These are phyloP conservation scores for Gobius niger DNA, from an alignment of 2,113 vertebrate species.

Conservation along the genomic window DNA sequence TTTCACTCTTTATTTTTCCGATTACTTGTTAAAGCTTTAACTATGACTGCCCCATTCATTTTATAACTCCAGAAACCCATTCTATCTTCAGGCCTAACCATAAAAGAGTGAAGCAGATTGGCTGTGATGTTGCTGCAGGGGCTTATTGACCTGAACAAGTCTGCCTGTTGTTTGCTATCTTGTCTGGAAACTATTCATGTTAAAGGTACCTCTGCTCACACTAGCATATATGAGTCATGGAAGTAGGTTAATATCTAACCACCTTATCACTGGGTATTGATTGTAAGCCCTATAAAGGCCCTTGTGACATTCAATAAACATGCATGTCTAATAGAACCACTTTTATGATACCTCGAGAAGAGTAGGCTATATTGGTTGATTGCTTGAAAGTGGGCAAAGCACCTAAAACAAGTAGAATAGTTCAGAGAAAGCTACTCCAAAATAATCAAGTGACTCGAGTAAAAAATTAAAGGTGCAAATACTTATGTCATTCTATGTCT, in stretches of 20 bases:
- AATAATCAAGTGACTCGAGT: too few relatives aligned
- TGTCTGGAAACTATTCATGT: conserved; percentile 47
- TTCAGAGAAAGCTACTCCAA: too few relatives aligned
- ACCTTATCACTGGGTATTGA: conserved; percentile 16
- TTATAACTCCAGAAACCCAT: too few relatives aligned
- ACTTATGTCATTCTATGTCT: too few relatives aligned
- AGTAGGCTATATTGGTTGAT: too few relatives aligned
- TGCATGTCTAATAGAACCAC: neutral
- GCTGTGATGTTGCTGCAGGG: conserved; percentile 3
- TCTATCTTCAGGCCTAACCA: too few relatives aligned
- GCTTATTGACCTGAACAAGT: conserved; percentile 19
- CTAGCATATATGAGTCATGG: neutral
- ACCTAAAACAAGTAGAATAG: too few relatives aligned
- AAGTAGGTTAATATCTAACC: conserved; percentile 50
- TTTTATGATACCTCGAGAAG: neutral
- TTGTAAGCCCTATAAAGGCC: neutral
- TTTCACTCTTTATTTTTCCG: too few relatives aligned
- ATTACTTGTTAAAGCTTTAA: too few relatives aligned
- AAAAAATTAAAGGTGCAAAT: too few relatives aligned
- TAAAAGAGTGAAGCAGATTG: neutral
- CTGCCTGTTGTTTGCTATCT: conserved; percentile 41
- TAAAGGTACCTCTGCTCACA: conserved; percentile 6
- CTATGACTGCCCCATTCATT: too few relatives aligned
- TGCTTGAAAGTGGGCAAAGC: too few relatives aligned
- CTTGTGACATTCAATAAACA: neutral